phyloP scores from a whole-genome alignment of 64 coral and sea anemone species.

The Actinia tenebrosa region DNA sequence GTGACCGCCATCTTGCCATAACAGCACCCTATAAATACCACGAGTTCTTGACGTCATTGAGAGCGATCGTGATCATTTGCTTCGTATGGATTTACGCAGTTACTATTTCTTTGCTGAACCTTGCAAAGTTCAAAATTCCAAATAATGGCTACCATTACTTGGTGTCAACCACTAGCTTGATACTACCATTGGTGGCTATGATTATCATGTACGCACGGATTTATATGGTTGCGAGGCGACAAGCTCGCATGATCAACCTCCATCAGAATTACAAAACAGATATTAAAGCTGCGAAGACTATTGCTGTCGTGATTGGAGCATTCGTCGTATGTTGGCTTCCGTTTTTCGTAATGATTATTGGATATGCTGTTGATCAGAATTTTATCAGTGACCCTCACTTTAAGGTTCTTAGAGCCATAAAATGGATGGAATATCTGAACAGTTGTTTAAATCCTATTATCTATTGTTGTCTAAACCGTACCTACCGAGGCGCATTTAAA shows the following conservation, averaged over 20 bases:
- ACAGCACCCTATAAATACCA: slow-evolving; percentile 70
- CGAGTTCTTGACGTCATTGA: slow-evolving; percentile 50
- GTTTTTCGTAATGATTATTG: slow-evolving; percentile 76
- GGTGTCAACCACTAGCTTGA: slow-evolving; percentile 49
- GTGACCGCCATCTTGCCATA: slow-evolving; percentile 71
- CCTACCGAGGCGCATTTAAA: slow-evolving; percentile 67
- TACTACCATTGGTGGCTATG: slow-evolving; percentile 59
- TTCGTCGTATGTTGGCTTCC: slow-evolving; percentile 81
- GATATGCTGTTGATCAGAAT: slow-evolving; percentile 22
- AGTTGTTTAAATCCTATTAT: slow-evolving; percentile 84
- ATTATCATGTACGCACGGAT: slow-evolving; percentile 70
- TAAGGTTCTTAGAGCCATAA: slow-evolving; percentile 33
- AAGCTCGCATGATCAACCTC: slow-evolving; percentile 41
- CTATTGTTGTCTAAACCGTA: slow-evolving; percentile 84
- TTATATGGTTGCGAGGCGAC: slow-evolving; percentile 62
- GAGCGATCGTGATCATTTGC: slow-evolving; percentile 52
- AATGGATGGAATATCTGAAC: slow-evolving; percentile 86
- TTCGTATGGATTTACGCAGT: slow-evolving; percentile 67
- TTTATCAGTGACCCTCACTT: slow-evolving; percentile 25
- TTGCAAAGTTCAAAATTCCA: slow-evolving; percentile 22
- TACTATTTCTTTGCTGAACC: slow-evolving; percentile 42
- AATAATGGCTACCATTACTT: slow-evolving; percentile 50
- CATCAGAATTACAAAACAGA: slow-evolving; percentile 62
- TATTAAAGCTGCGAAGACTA: slow-evolving; percentile 90
- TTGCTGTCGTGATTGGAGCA: slow-evolving; percentile 84